Base-by-base conservation (phyloP, 2,888 invertebrate species). In the Druceiella hillmani region DNA sequence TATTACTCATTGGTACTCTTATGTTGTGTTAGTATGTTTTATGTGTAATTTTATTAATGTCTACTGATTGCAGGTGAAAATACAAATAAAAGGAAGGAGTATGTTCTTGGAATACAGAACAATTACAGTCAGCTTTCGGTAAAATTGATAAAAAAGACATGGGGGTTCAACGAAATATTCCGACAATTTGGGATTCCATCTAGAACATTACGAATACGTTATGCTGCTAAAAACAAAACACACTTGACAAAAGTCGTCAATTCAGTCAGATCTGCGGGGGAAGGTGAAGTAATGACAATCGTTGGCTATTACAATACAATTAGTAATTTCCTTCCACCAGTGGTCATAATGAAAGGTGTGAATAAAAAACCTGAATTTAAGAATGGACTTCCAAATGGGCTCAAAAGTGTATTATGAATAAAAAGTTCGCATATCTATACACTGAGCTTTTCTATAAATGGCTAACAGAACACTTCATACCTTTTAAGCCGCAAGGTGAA, bases 261-360 rank as follows among this genome's bases (percentile, higher is more conserved):
- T n/a, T n/a, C n/a, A n/a, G n/a, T n/a, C n/a, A n/a, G n/a, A n/a
- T n/a, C n/a, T n/a, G n/a, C n/a, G 7, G 57, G 59, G 51, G 51
- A 54, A 36, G 52, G 57, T 14, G 54, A 51, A 43, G 52, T 43
- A 34, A 43, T 52, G 9, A 37, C 48, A 28, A 36, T 50, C 16
- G 44, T 50, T 31, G 48, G 40, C 10, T 50, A 49, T 33, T 50
- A 47, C 20, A 51, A 50, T 42, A 51, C 50, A 29, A 46, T 39
- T 17, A 49, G 51, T 10, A 44, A 41, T 36, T 52, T 45, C 36
- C 28, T 50, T 22, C 46, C 47, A 14, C 51, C 48, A 3, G 46
- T 43, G 4, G 12, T 44, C 9, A 44, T 50, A 24, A 41, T 47
- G 15, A 50, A 50, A 38, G 49, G 50, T 7, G 44, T 43, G 7